Conservation (phyloP, 2,113 vertebrate genomes). For the Corythornis vintsioides region DNA sequence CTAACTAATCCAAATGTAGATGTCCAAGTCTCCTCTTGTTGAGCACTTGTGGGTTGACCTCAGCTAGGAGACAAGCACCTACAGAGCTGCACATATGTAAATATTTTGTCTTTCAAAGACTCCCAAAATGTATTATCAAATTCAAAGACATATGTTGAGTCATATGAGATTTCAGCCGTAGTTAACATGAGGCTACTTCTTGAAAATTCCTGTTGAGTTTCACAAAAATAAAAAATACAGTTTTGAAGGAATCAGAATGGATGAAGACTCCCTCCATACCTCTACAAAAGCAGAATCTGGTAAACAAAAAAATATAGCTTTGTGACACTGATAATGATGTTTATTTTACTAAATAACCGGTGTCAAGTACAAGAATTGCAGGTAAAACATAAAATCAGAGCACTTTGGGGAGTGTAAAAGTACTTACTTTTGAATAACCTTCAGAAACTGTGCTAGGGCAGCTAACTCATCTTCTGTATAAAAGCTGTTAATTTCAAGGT, state of each 20-base stretch:
- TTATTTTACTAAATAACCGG: not conserved
- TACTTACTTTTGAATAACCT: slow-evolving; percentile 57
- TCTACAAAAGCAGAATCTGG: not conserved
- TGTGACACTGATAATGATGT: not conserved
- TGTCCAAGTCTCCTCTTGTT: not conserved
- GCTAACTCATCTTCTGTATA: not conserved
- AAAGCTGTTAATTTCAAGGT: not conserved
- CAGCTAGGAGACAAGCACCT: not conserved
- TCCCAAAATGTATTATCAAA: not conserved
- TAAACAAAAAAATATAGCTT: not conserved
- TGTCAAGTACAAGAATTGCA: not conserved
- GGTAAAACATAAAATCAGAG: not conserved
- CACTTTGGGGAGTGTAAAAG: not conserved
- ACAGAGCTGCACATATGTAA: not conserved
- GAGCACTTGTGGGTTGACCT: not conserved
- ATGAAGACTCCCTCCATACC: not conserved
- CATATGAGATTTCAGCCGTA: not conserved
- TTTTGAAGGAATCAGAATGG: not conserved
- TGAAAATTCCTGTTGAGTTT: not conserved
- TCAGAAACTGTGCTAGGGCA: not conserved
- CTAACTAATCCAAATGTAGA: not conserved
- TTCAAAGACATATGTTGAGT: not conserved
- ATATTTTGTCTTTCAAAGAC: not conserved
- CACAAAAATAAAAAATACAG: not conserved
- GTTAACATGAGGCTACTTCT: not conserved